Evolutionary conservation across 1,140 invertebrate species (phyloP).

Genomic region (Archegozetes longisetosus): DNA sequence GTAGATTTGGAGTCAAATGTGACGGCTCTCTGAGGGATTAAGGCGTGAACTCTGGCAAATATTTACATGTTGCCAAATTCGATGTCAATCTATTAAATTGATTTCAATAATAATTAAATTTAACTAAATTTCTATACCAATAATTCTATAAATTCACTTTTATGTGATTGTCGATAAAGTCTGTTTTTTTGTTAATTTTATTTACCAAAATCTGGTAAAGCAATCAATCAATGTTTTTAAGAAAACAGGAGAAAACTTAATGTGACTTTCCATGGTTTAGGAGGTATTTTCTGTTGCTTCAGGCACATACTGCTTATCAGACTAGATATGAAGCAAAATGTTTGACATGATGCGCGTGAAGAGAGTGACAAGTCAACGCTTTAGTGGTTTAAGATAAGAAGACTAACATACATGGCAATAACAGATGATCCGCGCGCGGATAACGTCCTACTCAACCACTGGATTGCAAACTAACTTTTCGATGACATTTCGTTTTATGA

Average conservation of each 20-base stretch:
- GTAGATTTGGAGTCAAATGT: not conserved
- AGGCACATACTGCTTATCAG: not conserved
- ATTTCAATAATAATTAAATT: not conserved
- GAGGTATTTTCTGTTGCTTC: not conserved
- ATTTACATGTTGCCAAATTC: not conserved
- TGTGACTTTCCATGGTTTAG: not conserved
- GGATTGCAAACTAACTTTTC: not conserved
- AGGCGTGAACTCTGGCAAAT: not conserved
- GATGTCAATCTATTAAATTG: not conserved
- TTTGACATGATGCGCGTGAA: not conserved
- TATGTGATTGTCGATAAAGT: too few relatives aligned
- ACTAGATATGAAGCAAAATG: not conserved
- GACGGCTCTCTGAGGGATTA: not conserved
- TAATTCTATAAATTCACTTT: too few relatives aligned
- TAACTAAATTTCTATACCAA: too few relatives aligned
- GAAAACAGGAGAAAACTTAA: not conserved
- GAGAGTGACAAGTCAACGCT: not conserved
- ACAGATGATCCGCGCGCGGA: not conserved
- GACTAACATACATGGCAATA: not conserved
- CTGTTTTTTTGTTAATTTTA: not conserved
- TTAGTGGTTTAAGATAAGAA: not conserved
- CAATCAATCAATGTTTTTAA: not conserved
- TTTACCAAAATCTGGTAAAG: not conserved
- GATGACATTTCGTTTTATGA: not conserved
- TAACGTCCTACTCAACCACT: not conserved